Conservation (phyloP, 2,113 vertebrate genomes). For the Saccopteryx leptura region DNA sequence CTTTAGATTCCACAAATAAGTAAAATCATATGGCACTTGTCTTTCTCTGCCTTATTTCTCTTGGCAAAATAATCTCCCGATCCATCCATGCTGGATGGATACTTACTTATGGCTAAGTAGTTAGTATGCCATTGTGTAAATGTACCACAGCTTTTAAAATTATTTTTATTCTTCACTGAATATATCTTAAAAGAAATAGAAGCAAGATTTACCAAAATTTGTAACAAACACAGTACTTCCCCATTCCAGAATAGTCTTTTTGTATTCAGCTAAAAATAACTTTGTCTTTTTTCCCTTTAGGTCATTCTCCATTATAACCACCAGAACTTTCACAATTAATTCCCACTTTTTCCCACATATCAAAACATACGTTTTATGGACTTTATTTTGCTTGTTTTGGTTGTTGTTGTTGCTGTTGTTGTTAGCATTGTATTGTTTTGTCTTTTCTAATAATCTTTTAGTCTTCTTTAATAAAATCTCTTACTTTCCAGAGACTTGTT, state of each 20-base stretch:
- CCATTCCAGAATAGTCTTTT: slow-evolving; percentile 36
- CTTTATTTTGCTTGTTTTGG: slow-evolving; percentile 6
- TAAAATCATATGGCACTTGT: too few relatives aligned
- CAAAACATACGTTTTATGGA: slow-evolving; percentile 11
- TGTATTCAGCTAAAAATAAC: slow-evolving; percentile 48
- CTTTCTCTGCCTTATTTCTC: too few relatives aligned
- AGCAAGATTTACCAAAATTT: slow-evolving; percentile 8
- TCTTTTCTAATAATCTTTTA: background rate
- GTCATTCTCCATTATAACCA: background rate
- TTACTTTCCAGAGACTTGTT: background rate
- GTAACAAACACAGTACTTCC: background rate
- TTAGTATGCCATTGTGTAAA: too few relatives aligned
- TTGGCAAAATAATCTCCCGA: too few relatives aligned
- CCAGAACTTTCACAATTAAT: background rate
- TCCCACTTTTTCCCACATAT: background rate
- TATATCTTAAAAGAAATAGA: background rate
- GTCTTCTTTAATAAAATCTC: slow-evolving; percentile 39
- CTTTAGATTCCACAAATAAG: too few relatives aligned
- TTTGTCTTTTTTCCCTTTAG: background rate
- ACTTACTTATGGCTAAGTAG: too few relatives aligned
- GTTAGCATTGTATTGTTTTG: background rate
- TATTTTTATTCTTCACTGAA: slow-evolving; percentile 53
- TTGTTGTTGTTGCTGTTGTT: background rate
- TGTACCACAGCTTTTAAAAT: background rate
- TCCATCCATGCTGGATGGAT: too few relatives aligned